A percentile compares a stretch with the other conserved stretches of the same genome.
These are phyloP conservation scores for Psammodynastes pulverulentus DNA, from an alignment of 2,113 vertebrate species.

Conservation along the genomic window DNA sequence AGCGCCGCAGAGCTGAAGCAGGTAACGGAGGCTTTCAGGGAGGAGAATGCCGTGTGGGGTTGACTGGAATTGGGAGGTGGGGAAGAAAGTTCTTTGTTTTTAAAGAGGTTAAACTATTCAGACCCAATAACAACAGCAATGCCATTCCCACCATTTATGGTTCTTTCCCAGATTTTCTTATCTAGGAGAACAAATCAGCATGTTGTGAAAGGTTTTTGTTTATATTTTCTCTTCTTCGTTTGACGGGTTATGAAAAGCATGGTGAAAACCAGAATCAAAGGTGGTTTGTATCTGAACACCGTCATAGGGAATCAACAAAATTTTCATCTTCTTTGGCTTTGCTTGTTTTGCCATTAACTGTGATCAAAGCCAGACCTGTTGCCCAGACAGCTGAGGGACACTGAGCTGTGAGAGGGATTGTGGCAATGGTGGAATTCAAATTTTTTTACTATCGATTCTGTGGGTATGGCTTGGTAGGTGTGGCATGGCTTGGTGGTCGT, in stretches of 20 bases:
- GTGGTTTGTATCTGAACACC: neutral
- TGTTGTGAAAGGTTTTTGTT: neutral
- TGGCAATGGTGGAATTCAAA: too few relatives aligned
- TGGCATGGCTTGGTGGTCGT: too few relatives aligned
- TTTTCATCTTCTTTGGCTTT: neutral
- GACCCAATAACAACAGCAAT: neutral
- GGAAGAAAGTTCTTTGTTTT: neutral
- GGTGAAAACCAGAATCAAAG: neutral
- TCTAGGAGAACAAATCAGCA: neutral
- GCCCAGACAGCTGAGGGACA: neutral
- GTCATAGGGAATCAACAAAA: neutral
- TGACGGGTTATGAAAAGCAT: neutral
- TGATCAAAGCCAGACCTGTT: neutral
- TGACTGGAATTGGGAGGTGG: neutral
- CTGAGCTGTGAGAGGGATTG: neutral
- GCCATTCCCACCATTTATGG: neutral
- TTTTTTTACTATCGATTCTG: too few relatives aligned
- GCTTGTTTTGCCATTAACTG: neutral
- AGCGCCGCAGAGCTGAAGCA: slow-evolving; percentile 76
- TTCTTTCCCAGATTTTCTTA: neutral
- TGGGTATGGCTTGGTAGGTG: too few relatives aligned
- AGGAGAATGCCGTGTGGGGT: neutral
- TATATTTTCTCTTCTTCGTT: neutral
- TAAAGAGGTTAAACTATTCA: neutral
- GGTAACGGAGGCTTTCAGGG: slow-evolving; percentile 57